These are phyloP conservation scores for Tenthredo amoena DNA, from an alignment of 2,888 invertebrate genomes.

Conservation along the genomic window DNA sequence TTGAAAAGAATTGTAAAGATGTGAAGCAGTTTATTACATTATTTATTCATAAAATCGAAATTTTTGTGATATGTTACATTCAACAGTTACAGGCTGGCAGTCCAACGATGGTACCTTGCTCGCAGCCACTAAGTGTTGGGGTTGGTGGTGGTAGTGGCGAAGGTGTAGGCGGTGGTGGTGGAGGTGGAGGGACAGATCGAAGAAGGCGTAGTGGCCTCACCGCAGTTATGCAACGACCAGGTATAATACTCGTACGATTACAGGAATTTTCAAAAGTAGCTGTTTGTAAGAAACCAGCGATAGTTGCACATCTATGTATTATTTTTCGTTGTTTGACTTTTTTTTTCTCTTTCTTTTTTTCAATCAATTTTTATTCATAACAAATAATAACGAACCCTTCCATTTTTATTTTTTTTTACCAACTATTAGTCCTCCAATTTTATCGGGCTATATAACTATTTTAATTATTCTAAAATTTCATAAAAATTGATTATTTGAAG, in stretches of 20 bases:
- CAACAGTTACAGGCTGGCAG: conserved; percentile 74
- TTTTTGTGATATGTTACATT: background rate
- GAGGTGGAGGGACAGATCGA: conserved; percentile 80
- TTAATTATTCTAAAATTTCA: background rate
- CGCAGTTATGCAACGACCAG: conserved; percentile 93
- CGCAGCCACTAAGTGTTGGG: conserved; percentile 75
- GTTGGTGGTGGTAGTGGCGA: conserved; percentile 70
- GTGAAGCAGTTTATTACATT: background rate
- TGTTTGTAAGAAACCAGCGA: conserved; percentile 8
- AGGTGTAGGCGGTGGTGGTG: conserved; percentile 71
- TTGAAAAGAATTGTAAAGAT: background rate
- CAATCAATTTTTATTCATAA: background rate
- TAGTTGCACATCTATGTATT: conserved; percentile 53
- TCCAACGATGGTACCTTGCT: conserved; percentile 76
- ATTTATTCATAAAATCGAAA: background rate
- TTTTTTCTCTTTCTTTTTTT: conserved; percentile 52
- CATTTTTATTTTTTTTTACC: background rate
- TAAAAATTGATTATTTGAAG: background rate
- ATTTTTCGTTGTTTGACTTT: background rate
- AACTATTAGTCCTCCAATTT: background rate
- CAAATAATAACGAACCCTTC: background rate
- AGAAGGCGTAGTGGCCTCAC: conserved; percentile 90
- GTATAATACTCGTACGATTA: conserved; percentile 78
- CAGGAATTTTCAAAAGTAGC: conserved; percentile 20
- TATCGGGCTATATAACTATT: background rate